Conservation (phyloP, 2,888 invertebrate species). For the Nesidiocoris tenuis region DNA sequence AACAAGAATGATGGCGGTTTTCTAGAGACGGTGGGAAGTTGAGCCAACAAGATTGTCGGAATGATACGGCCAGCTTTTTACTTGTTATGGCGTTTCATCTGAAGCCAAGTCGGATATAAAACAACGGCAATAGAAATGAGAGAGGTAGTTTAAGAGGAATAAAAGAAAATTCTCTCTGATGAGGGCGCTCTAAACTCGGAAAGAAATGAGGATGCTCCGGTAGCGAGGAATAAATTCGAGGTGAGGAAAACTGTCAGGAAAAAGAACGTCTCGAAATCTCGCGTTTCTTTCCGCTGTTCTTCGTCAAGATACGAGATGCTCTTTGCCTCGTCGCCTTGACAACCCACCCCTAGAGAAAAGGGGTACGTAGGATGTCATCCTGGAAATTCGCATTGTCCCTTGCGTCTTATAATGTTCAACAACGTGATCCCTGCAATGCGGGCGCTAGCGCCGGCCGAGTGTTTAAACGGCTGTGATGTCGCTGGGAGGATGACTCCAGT, state of each 20-base stretch:
- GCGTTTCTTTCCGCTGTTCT: constrained; percentile 5
- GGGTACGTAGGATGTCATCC: too few species aligned
- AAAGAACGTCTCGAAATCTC: constrained; percentile 7
- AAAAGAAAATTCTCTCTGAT: neutral
- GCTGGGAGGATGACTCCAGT: too few species aligned
- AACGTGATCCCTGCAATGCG: constrained; percentile 9
- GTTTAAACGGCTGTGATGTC: too few species aligned
- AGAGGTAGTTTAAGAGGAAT: neutral
- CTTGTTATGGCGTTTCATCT: neutral
- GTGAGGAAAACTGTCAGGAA: constrained; percentile 10
- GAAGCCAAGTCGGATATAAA: constrained; percentile 13
- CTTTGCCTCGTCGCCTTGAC: constrained; percentile 1
- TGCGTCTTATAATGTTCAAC: neutral
- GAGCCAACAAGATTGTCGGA: constrained; percentile 6
- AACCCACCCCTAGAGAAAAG: too few species aligned
- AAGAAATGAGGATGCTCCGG: too few species aligned
- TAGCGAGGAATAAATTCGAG: constrained; percentile 26
- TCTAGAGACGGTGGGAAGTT: too few species aligned
- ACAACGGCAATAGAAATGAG: constrained; percentile 8
- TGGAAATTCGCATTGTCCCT: neutral
- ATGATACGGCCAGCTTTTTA: constrained; percentile 11
- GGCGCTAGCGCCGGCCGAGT: too few species aligned
- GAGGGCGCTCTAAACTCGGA: neutral
- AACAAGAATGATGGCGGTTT: too few species aligned
- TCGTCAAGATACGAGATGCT: constrained; percentile 7